phyloP scores from a whole-genome alignment of 1,140 invertebrate species.

The Hyles euphorbiae region DNA sequence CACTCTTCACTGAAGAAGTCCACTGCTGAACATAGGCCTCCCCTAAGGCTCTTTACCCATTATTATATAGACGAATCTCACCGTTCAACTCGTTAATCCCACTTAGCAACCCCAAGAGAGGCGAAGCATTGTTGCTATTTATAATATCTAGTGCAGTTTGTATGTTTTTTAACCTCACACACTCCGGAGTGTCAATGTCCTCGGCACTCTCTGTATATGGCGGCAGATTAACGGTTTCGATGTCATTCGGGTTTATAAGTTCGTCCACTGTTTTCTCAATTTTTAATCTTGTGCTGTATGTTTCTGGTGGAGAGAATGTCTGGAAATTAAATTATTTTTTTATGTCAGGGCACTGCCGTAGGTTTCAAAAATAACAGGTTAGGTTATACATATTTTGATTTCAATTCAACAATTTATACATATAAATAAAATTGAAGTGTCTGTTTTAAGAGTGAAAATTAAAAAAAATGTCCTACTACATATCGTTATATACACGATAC shows the following conservation, averaged over 20 bases:
- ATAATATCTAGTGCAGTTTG: constrained; percentile 11
- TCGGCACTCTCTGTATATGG: neutral
- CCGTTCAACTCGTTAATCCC: neutral
- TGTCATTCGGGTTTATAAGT: neutral
- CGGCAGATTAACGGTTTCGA: neutral
- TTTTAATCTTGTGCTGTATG: neutral
- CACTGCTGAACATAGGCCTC: too few relatives aligned
- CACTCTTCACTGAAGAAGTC: too few relatives aligned
- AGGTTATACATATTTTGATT: too few relatives aligned
- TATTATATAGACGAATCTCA: neutral
- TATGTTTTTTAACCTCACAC: constrained; percentile 11
- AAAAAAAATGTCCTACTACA: too few relatives aligned
- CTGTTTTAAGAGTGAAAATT: too few relatives aligned
- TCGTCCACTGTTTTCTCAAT: constrained; percentile 4
- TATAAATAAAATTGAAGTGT: too few relatives aligned
- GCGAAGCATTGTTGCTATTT: constrained; percentile 3
- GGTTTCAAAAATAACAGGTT: neutral
- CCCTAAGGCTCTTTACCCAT: too few relatives aligned
- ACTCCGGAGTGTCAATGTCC: neutral
- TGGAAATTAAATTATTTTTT: constrained; percentile 3
- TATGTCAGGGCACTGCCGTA: neutral
- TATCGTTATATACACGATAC: too few relatives aligned
- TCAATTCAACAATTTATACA: too few relatives aligned
- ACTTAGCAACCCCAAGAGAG: neutral
- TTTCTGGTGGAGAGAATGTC: neutral